These are phyloP conservation scores for Helostoma temminkii DNA, from an alignment of 2,797 vertebrate genomes.

Conservation along the genomic window DNA sequence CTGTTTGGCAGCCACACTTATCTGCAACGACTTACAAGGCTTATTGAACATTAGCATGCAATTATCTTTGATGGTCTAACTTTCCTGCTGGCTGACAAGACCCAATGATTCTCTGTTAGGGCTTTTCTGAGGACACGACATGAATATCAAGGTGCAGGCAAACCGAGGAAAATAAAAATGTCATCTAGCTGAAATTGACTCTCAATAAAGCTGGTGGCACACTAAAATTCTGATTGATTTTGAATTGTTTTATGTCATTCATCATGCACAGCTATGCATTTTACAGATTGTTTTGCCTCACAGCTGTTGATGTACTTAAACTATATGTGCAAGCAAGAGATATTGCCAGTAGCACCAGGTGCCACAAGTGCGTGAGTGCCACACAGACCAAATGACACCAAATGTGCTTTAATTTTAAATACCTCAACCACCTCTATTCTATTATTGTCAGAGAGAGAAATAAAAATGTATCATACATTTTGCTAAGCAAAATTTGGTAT, in stretches of 20 bases:
- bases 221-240: slow-evolving; percentile 64
- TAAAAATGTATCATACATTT: not conserved
- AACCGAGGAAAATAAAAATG: slow-evolving; percentile 59
- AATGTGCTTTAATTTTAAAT: slow-evolving; percentile 5
- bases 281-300: slow-evolving; percentile 54
- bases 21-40: slow-evolving; percentile 78
- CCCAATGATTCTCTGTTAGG: slow-evolving; percentile 70
- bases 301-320: slow-evolving; percentile 45
- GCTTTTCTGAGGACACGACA: slow-evolving; percentile 61
- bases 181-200: slow-evolving; percentile 51
- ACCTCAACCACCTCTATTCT: not conserved
- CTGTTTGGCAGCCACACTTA: slow-evolving; percentile 78
- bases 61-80: slow-evolving; percentile 81
- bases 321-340: slow-evolving; percentile 22
- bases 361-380: slow-evolving; percentile 2
- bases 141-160: slow-evolving; percentile 62
- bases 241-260: slow-evolving; percentile 53
- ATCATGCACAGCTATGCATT: slow-evolving; percentile 62
- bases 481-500: no score
- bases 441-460: slow-evolving; percentile 4
- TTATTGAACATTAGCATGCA: slow-evolving; percentile 83
- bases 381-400: slow-evolving; percentile 1
- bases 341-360: not conserved
- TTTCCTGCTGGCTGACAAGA: slow-evolving; percentile 74
- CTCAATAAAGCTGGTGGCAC: slow-evolving; percentile 58